These are phyloP conservation scores for Magallana ariakensis DNA, from an alignment of 1,140 invertebrate genomes.

Conservation along the genomic window DNA sequence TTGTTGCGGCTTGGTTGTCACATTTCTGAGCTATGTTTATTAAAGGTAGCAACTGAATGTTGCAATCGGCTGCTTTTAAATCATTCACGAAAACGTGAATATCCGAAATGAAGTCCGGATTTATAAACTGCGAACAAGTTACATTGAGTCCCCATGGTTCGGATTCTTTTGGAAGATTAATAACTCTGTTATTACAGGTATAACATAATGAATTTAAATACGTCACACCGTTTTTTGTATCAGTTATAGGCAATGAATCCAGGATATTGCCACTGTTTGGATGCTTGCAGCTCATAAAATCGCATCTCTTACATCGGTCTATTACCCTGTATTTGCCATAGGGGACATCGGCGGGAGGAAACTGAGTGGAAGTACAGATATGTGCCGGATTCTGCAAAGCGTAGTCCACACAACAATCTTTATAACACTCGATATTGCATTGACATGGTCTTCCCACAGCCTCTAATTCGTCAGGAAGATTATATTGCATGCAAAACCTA, in stretches of 20 bases:
- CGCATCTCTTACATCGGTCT: neutral
- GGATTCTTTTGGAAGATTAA: neutral
- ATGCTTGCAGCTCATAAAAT: neutral
- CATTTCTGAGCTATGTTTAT: neutral
- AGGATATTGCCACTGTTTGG: neutral
- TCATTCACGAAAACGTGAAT: neutral
- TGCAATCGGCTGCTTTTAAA: neutral
- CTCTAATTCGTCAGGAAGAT: neutral
- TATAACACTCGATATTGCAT: neutral
- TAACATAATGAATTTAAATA: neutral
- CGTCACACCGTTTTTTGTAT: neutral
- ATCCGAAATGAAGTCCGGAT: neutral
- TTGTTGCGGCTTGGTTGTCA: neutral
- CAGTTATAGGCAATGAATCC: neutral
- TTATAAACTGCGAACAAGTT: neutral
- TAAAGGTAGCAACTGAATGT: neutral
- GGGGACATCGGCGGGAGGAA: neutral
- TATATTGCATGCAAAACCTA: neutral
- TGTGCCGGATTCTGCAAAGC: neutral
- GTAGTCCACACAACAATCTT: neutral
- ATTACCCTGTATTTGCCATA: neutral
- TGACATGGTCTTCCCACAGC: neutral
- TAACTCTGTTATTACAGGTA: neutral
- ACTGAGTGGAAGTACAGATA: neutral
- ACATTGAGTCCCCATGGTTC: neutral